Evolutionary conservation across 2,113 vertebrate species (phyloP).

Genomic region (Toxotes jaculatrix): DNA sequence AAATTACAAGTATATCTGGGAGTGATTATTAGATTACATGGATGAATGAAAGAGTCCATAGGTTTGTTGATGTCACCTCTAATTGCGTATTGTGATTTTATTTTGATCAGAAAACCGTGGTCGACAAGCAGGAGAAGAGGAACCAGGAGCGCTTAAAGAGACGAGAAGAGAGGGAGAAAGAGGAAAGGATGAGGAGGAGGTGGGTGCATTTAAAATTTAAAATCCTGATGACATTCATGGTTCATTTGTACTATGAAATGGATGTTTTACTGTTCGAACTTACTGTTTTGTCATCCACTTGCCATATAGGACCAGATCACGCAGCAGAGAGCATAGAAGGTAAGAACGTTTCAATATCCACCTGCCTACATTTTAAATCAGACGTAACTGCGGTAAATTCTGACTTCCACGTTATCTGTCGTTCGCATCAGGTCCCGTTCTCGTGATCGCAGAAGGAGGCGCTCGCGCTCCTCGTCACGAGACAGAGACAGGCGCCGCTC

Average conservation of each 20-base stretch:
- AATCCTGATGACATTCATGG: not conserved
- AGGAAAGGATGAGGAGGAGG: conserved; percentile 89
- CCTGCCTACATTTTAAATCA: not conserved
- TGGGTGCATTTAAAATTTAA: conserved; percentile 44
- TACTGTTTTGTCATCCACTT: not conserved
- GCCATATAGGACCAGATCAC: conserved; percentile 89
- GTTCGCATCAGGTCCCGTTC: conserved; percentile 89
- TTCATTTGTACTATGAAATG: not conserved
- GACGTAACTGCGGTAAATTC: not conserved
- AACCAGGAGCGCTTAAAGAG: conserved; percentile 96
- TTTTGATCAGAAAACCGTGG: conserved; percentile 92
- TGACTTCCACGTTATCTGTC: not conserved
- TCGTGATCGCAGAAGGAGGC: conserved; percentile 88
- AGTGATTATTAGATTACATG: not conserved
- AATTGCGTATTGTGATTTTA: not conserved
- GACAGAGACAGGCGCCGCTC: conserved; percentile 89
- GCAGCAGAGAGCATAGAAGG: conserved; percentile 91
- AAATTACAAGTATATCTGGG: not conserved
- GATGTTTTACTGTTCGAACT: not conserved
- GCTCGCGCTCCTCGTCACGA: conserved; percentile 88
- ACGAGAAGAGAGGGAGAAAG: conserved; percentile 95
- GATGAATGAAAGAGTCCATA: not conserved
- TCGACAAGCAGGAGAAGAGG: conserved; percentile 96
- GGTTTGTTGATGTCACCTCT: not conserved
- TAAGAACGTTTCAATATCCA: conserved; percentile 13